Base-by-base conservation (phyloP, 2,113 vertebrate genomes). In the Silurus glanis region DNA sequence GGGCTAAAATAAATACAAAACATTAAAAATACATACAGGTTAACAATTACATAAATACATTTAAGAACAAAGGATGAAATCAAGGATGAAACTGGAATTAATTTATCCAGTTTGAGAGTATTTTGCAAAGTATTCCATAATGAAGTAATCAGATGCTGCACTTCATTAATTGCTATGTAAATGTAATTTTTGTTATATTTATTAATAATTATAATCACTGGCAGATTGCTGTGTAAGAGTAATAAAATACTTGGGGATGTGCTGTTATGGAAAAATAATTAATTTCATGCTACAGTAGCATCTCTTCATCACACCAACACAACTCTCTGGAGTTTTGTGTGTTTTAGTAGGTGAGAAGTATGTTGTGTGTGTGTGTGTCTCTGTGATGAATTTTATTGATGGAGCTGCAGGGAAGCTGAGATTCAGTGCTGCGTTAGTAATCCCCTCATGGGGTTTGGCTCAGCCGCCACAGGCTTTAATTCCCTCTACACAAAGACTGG, bases 361-460 rank as follows among this genome's bases (percentile, higher is more conserved):
- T 78, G 78, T 45, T 61, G 85, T 80, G 55, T 37, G 28, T 37
- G 28, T 37, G 37, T 76, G 83, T 83, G 79, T 61, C 62, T 47
- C 7, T 23, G 74, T 53, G 59, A 53, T 80, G 64, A 45, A 53
- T 69, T 61, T 69, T 90, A 85, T 89, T 85, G 88, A 87, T 87
- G 85, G 81, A 80, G 72, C 86, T 49, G 62, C 78, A 80, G 83
- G 80, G 64, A 87, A 80, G n/a, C 82, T 74, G 85, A 80, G 28
- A 66, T 82, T 56, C 83, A 80, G 86, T 19, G 49, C 61, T 55
- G 67, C 12, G 47, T 76, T 80, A 69, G 55, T 87, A 89, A 89
- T 89, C 88, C 85, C 69, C 81, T 82, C 72, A 81, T 76, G 80
- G 86, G 64, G 71, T 66, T 87, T 23, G 74, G 83, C 83, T 89